phyloP scores from a whole-genome alignment of 2,113 vertebrate genomes.

The Aegotheles bennettii region DNA sequence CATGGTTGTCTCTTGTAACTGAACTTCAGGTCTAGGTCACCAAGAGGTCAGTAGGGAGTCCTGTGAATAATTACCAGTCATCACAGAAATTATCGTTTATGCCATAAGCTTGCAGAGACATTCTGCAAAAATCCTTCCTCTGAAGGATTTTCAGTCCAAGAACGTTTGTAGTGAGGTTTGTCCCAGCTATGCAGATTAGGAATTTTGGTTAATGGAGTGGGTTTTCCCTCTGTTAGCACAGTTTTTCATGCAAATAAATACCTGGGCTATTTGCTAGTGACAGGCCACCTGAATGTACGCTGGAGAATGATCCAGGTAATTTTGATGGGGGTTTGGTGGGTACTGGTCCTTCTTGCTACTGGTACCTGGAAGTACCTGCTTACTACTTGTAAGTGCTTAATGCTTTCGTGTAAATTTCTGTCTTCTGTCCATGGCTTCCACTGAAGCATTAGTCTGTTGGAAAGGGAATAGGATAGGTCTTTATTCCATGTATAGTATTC shows the following conservation, averaged over 20 bases:
- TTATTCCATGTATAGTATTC: not conserved
- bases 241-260: not conserved
- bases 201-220: not conserved
- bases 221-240: not conserved
- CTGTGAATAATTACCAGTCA: not conserved
- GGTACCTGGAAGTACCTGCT: not conserved
- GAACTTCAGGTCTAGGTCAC: not conserved
- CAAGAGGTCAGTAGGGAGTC: not conserved
- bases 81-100: not conserved
- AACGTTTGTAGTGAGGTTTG: not conserved
- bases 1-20: not conserved
- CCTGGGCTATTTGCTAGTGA: not conserved
- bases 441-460: not conserved
- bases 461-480: not conserved
- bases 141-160: not conserved
- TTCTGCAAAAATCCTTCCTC: not conserved
- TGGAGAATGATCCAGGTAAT: not conserved
- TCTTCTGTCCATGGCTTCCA: not conserved
- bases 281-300: accelerated
- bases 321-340: not conserved
- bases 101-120: not conserved
- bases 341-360: not conserved
- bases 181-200: not conserved
- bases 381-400: not conserved
- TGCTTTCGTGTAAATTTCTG: not conserved